phyloP scores from a whole-genome alignment of 1,140 invertebrate species.

The Drosophila ercepeae region DNA sequence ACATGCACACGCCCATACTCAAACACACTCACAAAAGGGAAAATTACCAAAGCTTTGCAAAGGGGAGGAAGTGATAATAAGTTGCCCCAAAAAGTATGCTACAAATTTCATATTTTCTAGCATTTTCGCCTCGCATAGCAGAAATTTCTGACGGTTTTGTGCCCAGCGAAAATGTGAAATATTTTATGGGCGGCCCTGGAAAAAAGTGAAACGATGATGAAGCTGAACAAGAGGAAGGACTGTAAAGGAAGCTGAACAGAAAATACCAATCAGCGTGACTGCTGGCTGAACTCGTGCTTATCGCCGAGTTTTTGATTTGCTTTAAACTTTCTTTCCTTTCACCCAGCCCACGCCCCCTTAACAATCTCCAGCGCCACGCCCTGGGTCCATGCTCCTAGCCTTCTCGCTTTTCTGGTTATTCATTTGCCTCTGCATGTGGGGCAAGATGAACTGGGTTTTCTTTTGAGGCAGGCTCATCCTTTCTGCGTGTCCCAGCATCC shows the following conservation, averaged over 20 bases:
- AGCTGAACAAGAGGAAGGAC: slow-evolving; percentile 1
- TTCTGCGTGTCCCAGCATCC: slow-evolving; percentile 51
- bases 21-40: neutral
- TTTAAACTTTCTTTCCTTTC: slow-evolving; percentile 76
- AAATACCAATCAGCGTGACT: slow-evolving; percentile 79
- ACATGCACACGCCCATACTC: neutral
- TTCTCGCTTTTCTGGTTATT: neutral
- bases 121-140: too few relatives aligned
- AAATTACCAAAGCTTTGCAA: slow-evolving; percentile 14
- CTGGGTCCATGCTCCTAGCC: too few relatives aligned
- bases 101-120: too few relatives aligned
- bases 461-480: slow-evolving; percentile 63
- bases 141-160: slow-evolving; percentile 54
- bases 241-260: slow-evolving; percentile 21
- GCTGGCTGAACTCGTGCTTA: slow-evolving; percentile 79
- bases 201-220: slow-evolving; percentile 12
- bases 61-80: slow-evolving; percentile 19
- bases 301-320: slow-evolving; percentile 79
- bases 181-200: slow-evolving; percentile 66
- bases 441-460: slow-evolving; percentile 49
- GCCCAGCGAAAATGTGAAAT: slow-evolving; percentile 71
- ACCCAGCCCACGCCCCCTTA: slow-evolving; percentile 5
- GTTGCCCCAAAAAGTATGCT: slow-evolving; percentile 50
- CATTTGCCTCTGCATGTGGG: slow-evolving; percentile 1
- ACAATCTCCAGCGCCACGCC: neutral